Conservation (phyloP, 2,888 invertebrate genomes). For the Julus scanicus region DNA sequence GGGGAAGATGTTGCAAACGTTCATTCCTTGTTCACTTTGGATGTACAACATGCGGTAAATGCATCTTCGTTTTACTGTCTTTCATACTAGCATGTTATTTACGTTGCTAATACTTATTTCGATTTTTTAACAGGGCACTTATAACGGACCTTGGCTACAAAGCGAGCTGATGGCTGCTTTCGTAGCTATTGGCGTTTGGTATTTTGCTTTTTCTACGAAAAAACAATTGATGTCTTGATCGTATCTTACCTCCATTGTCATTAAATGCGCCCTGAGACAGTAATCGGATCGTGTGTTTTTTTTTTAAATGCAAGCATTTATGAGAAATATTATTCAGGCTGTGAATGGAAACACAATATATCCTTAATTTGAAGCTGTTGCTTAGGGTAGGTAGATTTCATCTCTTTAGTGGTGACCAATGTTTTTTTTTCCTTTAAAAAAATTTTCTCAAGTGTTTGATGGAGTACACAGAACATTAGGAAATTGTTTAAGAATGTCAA, state of each 20-base stretch:
- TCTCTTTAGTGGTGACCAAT: too few species aligned
- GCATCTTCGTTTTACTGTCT: background rate
- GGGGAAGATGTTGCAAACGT: constrained; percentile 77
- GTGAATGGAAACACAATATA: too few species aligned
- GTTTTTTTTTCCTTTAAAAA: too few species aligned
- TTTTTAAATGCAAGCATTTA: background rate
- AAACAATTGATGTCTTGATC: constrained; percentile 79
- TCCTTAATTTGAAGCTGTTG: too few species aligned
- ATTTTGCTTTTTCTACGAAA: constrained; percentile 86
- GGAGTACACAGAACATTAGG: too few species aligned
- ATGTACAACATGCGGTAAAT: constrained; percentile 74
- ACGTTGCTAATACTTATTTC: background rate
- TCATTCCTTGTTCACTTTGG: constrained; percentile 77
- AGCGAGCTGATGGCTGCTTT: constrained; percentile 89
- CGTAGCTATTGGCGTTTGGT: constrained; percentile 81
- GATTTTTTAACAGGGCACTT: constrained; percentile 73
- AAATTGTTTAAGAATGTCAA: too few species aligned
- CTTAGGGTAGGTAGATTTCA: too few species aligned
- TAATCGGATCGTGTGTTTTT: background rate
- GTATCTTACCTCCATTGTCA: background rate
- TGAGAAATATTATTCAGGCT: background rate
- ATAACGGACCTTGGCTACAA: constrained; percentile 91
- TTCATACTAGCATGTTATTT: background rate
- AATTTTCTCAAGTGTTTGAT: too few species aligned
- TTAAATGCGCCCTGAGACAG: constrained; percentile 30